Evolutionary conservation across 2,113 vertebrate species (phyloP).

Genomic region (Forbesichthys papilliferus): DNA sequence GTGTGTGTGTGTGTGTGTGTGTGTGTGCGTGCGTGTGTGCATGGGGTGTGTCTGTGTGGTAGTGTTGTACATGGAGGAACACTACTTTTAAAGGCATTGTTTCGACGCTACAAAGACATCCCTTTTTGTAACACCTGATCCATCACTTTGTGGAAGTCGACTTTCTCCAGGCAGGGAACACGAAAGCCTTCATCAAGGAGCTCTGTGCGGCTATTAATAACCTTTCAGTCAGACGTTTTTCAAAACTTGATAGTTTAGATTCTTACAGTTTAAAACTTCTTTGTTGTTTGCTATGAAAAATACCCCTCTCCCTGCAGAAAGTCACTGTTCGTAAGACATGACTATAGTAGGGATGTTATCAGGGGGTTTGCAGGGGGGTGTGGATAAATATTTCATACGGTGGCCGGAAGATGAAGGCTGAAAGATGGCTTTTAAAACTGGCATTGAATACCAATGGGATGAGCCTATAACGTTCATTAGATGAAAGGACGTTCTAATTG

Average conservation of each 20-base stretch:
- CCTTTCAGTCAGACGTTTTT: neutral
- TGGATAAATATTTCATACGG: constrained; percentile 52
- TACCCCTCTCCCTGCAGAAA: neutral
- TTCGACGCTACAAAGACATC: constrained; percentile 45
- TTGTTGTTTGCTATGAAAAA: neutral
- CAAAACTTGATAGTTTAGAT: constrained; percentile 5
- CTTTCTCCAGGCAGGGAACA: constrained; percentile 1
- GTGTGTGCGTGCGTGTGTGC: neutral
- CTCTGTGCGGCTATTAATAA: constrained; percentile 3
- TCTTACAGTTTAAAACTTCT: neutral
- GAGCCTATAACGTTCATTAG: constrained; percentile 24
- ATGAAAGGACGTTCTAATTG: constrained; percentile 34
- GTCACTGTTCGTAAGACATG: neutral
- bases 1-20: constrained; percentile 13
- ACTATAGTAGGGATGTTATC: constrained; percentile 36
- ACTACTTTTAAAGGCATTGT: constrained; percentile 38
- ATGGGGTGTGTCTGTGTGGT: constrained; percentile 13
- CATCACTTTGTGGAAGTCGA: constrained; percentile 8
- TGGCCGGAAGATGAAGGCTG: constrained; percentile 46
- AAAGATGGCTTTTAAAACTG: constrained; percentile 40
- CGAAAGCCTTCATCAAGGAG: neutral
- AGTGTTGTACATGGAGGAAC: constrained; percentile 17
- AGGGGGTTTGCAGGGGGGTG: constrained; percentile 28
- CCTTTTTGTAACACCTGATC: constrained; percentile 44
- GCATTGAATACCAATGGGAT: constrained; percentile 46